Evolutionary conservation across 2,888 invertebrate species (phyloP).

Genomic region (Phrixothrix hirtus): DNA sequence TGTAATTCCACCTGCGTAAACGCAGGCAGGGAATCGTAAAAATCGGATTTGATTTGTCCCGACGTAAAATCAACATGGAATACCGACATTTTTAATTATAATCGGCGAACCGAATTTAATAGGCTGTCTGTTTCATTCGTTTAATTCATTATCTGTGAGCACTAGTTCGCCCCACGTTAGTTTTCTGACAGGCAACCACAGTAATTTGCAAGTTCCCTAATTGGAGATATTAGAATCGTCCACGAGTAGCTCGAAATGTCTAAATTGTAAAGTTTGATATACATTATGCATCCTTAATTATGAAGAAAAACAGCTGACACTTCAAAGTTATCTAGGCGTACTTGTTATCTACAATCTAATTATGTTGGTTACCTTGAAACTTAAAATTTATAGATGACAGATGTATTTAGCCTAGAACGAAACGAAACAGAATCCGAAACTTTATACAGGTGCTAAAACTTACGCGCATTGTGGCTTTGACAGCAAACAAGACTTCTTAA

Average conservation of each 20-base stretch:
- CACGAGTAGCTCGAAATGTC: not conserved
- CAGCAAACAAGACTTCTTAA: too few relatives aligned
- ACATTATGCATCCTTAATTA: not conserved
- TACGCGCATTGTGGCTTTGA: too few relatives aligned
- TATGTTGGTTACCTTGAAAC: not conserved
- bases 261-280: not conserved
- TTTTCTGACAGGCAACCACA: not conserved
- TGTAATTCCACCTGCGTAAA: not conserved
- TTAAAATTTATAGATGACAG: not conserved
- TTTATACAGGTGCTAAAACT: too few relatives aligned
- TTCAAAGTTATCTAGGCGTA: not conserved
- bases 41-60: not conserved
- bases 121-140: conserved; percentile 36
- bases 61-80: not conserved
- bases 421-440: not conserved
- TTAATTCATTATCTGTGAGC: conserved; percentile 38
- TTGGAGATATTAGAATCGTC: not conserved
- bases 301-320: not conserved
- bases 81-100: conserved; percentile 35
- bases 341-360: not conserved
- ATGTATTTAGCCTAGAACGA: not conserved
- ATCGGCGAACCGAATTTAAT: conserved; percentile 38
- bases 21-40: not conserved
- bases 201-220: not conserved
- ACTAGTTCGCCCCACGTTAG: not conserved